Base-by-base conservation (phyloP, 1,140 invertebrate species). In the Panulirus ornatus region DNA sequence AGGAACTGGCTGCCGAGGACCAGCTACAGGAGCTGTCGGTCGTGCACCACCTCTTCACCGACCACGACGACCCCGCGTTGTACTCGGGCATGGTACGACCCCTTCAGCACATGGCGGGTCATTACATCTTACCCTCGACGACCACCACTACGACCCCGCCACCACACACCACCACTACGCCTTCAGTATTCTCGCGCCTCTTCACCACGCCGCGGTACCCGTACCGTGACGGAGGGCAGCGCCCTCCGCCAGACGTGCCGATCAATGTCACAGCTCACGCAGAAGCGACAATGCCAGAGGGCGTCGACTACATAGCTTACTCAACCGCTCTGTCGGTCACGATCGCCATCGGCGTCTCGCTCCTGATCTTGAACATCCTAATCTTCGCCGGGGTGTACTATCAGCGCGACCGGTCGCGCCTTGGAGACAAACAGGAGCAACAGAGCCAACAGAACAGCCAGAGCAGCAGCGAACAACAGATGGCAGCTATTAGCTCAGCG, bases 321-420 rank as follows among this genome's bases (percentile, higher is more conserved):
- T 97, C 97, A 0, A 98, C 97, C 0, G 97, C 97, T 0, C 94
- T 98, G 9, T 97, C 97, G 93, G 97, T 99, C 0, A 98, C 97
- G 1, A 97, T 99, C 92, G 97, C 97, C n/a, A 98, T 99, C 84
- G 98, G 98, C 2, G 98, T 97, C 92, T 97, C 97, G 3, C 94
- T 99, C 36, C 95, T 99, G 22, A 97, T 98, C 91, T 94, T 99
- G 9, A 99, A 99, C 93, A 96, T 98, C 0, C 94, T 99, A 16
- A 97, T 99, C 92, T 98, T 99, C 93, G 97, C 97, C 47, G 98
- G 97, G 1, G 97, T 99, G 0, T 99, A 98, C 93, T 98, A 98
- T 93, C 97, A 98, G 93, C 95, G 97, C 19, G 97, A 98, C 66
- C 47, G 92, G 5, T 84, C 84, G 36, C 54, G 92, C 9, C 34